Evolutionary conservation across 2,888 invertebrate species (phyloP), one percentile per base, ranked within the genome.

Genomic region (Noctua pronuba): DNA sequence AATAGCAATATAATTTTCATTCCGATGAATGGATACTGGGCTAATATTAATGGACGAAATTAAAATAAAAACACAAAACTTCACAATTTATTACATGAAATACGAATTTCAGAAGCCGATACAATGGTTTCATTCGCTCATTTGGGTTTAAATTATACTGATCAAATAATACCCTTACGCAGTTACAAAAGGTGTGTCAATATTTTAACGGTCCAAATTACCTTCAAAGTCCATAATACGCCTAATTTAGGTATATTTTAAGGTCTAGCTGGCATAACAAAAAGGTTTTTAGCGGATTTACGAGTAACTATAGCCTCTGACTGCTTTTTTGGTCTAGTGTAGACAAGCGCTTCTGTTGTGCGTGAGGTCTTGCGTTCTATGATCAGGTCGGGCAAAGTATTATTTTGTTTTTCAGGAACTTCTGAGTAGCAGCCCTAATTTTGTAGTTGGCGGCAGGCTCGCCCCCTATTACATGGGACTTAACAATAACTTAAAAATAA

Each of bases 231-330:
- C n/a, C 21, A 44, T 68, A 38, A 62, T 49, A 28, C 35, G 24
- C 70, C 28, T 41, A 60, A 11, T 65, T 38, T 7, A 21, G 41
- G n/a, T 35, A 38, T 46, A 75, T 28, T 75, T 71, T 31, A 38
- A 38, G n/a, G 28, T 21, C 16, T 38, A 64, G 31, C 16, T 35
- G 52, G 38, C 41, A 7, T 41, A 60, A 44, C 58, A 74, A 66
- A 82, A 74, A 74, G 67, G 62, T 79, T 83, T 78, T 75, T 69
- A 75, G 8, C 77, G 72, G 81, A 81, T 80, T 79, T 84, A 35
- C 35, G 35, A 35, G 35, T 35, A 84, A 85, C 86, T 83, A 79
- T 78, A 78, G 69, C 44, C 52, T 24, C 62, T 64, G 13, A 21
- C 35, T 38, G 62, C 24, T 24, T 35, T 24, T 35, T 35, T 24